These are phyloP conservation scores for Polymixis flavicincta DNA, from an alignment of 2,888 invertebrate species.

Conservation along the genomic window DNA sequence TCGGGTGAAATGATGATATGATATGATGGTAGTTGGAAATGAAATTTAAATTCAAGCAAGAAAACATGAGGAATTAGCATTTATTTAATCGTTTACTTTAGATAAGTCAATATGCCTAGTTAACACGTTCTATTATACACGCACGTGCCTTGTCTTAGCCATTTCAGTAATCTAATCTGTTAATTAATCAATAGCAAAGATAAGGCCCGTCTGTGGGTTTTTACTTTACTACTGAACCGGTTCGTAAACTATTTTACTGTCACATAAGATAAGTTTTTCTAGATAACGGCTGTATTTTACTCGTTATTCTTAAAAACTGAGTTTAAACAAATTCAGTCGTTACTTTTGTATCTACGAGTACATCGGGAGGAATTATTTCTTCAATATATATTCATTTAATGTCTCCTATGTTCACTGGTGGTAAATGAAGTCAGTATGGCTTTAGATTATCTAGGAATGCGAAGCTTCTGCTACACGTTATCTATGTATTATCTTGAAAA, in stretches of 20 bases:
- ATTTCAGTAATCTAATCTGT: conserved; percentile 36
- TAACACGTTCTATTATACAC: conserved; percentile 35
- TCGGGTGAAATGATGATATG: background rate
- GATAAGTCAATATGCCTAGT: conserved; percentile 32
- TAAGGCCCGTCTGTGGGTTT: conserved; percentile 29
- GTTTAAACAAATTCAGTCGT: background rate
- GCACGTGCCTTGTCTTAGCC: conserved; percentile 42
- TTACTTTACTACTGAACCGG: conserved; percentile 4
- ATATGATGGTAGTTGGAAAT: background rate
- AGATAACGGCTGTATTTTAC: conserved; percentile 1
- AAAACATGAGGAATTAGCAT: conserved; percentile 6
- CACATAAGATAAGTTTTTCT: background rate
- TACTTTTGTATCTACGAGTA: background rate
- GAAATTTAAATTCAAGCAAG: background rate
- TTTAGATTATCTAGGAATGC: conserved; percentile 47
- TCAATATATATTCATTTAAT: background rate
- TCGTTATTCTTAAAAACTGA: background rate
- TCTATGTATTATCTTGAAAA: conserved; percentile 43
- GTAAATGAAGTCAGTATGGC: background rate
- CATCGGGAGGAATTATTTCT: background rate
- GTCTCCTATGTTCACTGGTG: background rate
- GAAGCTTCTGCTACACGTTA: conserved; percentile 26
- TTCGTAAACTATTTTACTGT: background rate
- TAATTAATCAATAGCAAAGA: conserved; percentile 36
- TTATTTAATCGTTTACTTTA: conserved; percentile 14